Evolutionary conservation across 2,113 vertebrate genomes (phyloP).

Genomic region (Scomber japonicus): DNA sequence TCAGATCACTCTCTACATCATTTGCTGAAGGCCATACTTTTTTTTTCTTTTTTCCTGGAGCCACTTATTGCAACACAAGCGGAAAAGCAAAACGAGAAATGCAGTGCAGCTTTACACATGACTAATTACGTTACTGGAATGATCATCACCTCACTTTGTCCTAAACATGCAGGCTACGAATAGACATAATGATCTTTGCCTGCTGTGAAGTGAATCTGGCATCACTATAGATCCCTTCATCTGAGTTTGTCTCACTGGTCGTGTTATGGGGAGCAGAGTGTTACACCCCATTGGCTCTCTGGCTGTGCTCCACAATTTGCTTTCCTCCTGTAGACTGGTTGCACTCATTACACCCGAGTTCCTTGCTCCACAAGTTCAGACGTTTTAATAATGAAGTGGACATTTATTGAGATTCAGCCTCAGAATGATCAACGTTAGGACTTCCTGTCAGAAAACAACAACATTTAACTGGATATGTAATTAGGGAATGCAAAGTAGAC

Average conservation of each 20-base stretch:
- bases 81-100: not conserved
- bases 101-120: not conserved
- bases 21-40: not conserved
- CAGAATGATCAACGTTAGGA: slow-evolving; percentile 1
- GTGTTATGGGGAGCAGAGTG: slow-evolving; percentile 80
- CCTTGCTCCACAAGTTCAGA: slow-evolving; percentile 13
- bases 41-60: too few species aligned
- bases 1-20: not conserved
- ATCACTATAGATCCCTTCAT: slow-evolving; percentile 27
- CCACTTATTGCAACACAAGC: too few species aligned
- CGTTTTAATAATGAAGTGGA: not conserved
- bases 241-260: slow-evolving; percentile 46
- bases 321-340: slow-evolving; percentile 18
- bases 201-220: slow-evolving; percentile 34
- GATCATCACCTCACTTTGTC: slow-evolving; percentile 8
- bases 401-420: slow-evolving; percentile 14
- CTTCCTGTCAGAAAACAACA: not conserved
- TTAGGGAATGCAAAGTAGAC: not conserved
- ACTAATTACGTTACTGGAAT: not conserved
- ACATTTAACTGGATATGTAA: not conserved
- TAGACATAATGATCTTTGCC: slow-evolving; percentile 26
- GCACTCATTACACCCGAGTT: slow-evolving; percentile 11
- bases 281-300: slow-evolving; percentile 43
- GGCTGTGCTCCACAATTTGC: slow-evolving; percentile 41
- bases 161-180: slow-evolving; percentile 14